phyloP scores from a whole-genome alignment of 1,140 invertebrate species.

The Trichonephila clavipes region DNA sequence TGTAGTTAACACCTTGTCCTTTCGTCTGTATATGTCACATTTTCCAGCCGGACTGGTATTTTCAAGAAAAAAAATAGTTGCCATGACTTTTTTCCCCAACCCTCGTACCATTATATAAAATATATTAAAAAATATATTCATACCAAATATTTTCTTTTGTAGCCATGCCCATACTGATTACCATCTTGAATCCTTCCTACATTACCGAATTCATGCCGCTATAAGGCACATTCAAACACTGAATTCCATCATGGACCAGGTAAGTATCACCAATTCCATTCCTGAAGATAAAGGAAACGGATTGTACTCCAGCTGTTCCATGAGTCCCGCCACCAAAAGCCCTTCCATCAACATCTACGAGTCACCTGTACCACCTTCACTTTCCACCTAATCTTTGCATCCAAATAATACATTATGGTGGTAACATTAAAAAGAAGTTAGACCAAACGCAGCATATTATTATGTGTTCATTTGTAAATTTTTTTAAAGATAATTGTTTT shows the following conservation, averaged over 20 bases:
- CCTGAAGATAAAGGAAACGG: not conserved
- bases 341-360: conserved; percentile 59
- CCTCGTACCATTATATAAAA: too few species aligned
- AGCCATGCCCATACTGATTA: conserved; percentile 94
- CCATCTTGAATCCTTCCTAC: conserved; percentile 92
- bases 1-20: too few species aligned
- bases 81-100: too few species aligned
- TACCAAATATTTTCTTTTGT: not conserved
- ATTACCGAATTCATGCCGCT: conserved; percentile 94
- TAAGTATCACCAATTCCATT: not conserved
- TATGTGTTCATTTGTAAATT: too few species aligned
- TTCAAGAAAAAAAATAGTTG: too few species aligned
- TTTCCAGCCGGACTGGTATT: too few species aligned
- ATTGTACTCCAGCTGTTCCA: conserved; percentile 54
- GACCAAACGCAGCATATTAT: too few species aligned
- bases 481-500: too few species aligned
- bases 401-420: not conserved
- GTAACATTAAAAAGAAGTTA: too few species aligned
- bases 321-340: conserved; percentile 37
- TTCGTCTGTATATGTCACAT: too few species aligned
- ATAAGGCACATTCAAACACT: conserved; percentile 82
- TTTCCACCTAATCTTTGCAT: conserved; percentile 29
- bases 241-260: conserved; percentile 35
- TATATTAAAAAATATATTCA: not conserved
- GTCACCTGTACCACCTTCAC: conserved; percentile 43